Evolutionary conservation across 2,797 vertebrate species (phyloP).

Genomic region (Cottoperca gobio): DNA sequence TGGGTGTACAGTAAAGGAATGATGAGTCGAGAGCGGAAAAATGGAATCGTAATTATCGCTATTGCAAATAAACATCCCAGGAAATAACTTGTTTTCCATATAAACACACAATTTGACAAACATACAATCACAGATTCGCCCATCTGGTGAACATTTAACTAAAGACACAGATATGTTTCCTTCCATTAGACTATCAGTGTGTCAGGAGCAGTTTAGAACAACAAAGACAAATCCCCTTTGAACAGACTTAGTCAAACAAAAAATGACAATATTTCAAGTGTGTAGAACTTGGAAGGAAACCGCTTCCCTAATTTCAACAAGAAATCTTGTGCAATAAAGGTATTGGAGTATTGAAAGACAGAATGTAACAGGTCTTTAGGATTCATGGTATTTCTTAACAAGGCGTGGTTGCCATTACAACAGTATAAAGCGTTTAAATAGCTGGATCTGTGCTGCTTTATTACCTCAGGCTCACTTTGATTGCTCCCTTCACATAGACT

Average conservation of each 20-base stretch:
- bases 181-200: constrained; percentile 20
- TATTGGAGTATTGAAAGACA: background rate
- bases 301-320: background rate
- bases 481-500: constrained; percentile 25
- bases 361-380: constrained; percentile 7
- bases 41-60: background rate
- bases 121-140: constrained; percentile 18
- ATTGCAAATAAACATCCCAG: constrained; percentile 33
- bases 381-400: constrained; percentile 41
- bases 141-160: constrained; percentile 59
- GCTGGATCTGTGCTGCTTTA: constrained; percentile 50
- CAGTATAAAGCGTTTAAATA: constrained; percentile 38
- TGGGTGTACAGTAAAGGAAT: background rate
- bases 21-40: background rate
- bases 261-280: background rate
- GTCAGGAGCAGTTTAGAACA: constrained; percentile 15
- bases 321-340: background rate
- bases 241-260: background rate
- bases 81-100: background rate
- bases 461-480: constrained; percentile 42
- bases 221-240: background rate
- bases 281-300: background rate
- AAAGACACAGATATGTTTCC: constrained; percentile 35
- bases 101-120: constrained; percentile 29
- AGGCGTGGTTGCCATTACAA: constrained; percentile 34